Evolutionary conservation across 2,797 vertebrate genomes (phyloP).

Genomic region (Paguma larvata): DNA sequence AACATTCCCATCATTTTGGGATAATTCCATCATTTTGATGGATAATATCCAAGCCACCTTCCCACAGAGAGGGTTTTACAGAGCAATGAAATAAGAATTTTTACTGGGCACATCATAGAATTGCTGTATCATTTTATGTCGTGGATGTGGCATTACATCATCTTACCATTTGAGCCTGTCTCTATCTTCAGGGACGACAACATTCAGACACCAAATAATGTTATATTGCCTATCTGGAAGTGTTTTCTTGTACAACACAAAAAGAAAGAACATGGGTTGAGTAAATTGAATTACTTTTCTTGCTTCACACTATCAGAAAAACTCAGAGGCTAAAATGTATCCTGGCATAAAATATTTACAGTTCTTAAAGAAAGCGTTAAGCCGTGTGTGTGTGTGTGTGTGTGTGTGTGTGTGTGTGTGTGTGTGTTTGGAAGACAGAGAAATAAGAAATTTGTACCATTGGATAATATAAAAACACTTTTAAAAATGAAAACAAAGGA

Average conservation of each 20-base stretch:
- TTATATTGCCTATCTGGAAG: slow-evolving; percentile 49
- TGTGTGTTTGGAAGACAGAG: neutral
- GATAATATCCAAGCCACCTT: neutral
- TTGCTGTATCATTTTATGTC: neutral
- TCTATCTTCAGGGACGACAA: neutral
- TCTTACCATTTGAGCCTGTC: neutral
- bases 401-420: neutral
- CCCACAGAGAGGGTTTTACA: neutral
- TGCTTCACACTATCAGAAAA: slow-evolving; percentile 57
- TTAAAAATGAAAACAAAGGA: slow-evolving; percentile 47
- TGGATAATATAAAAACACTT: slow-evolving; percentile 10
- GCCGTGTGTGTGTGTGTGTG: neutral
- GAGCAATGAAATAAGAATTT: slow-evolving; percentile 11
- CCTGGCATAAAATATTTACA: slow-evolving; percentile 62
- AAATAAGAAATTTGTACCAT: slow-evolving; percentile 6
- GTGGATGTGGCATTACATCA: neutral
- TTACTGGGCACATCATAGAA: neutral
- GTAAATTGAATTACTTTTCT: slow-evolving; percentile 50
- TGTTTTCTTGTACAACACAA: slow-evolving; percentile 36
- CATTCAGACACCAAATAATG: neutral
- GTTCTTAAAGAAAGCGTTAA: slow-evolving; percentile 45
- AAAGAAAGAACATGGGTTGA: slow-evolving; percentile 38
- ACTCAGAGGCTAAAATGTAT: slow-evolving; percentile 6
- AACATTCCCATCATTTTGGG: neutral
- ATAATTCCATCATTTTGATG: neutral